Base-by-base conservation (phyloP, 2,888 invertebrate species). In the Junonia oenone region DNA sequence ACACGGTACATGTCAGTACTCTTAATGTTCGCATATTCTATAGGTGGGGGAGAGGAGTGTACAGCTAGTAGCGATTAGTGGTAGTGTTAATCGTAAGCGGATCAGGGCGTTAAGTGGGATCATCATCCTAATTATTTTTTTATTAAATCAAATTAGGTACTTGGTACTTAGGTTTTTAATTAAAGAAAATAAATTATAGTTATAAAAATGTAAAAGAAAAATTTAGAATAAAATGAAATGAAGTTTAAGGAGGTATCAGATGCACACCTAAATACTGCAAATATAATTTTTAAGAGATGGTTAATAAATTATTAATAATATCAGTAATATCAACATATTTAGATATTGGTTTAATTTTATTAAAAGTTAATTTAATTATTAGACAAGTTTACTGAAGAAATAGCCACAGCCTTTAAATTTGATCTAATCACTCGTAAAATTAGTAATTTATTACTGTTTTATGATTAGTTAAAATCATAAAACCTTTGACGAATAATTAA, bases 1-100 rank as follows among this genome's bases (percentile, higher is more conserved):
- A 88, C 83, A 87, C 76, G 81, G 86, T 83, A 83, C 86, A 83
- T 73, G 81, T 89, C 88, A 89, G 86, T 90, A 83, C 83, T 83
- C 84, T 77, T 80, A 78, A 81, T 76, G 72, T 78, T 83, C 73
- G 78, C 74, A 80, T 73, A 74, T 73, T 71, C 70, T 71, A 67
- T 71, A 73, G 73, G 76, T 74, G 70, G 70, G 73, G 69, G 70
- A 71, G 67, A 61, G 53, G 53, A 17, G 43, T 57, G 56, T 55
- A 62, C 40, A 56, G 38, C 58, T 63, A 52, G 47, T 62, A 47
- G 56, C 62, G 58, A 52, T 63, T 54, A 37, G 58, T 59, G 59
- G 62, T 53, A 56, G 58, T 62, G 56, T 59, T 35, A 33, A 53
- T 37, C 45, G 49, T 48, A 61, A 63, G 63, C 62, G 62, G 60